Conservation (phyloP, 2,888 invertebrate species). For the Silvanus unidentatus region DNA sequence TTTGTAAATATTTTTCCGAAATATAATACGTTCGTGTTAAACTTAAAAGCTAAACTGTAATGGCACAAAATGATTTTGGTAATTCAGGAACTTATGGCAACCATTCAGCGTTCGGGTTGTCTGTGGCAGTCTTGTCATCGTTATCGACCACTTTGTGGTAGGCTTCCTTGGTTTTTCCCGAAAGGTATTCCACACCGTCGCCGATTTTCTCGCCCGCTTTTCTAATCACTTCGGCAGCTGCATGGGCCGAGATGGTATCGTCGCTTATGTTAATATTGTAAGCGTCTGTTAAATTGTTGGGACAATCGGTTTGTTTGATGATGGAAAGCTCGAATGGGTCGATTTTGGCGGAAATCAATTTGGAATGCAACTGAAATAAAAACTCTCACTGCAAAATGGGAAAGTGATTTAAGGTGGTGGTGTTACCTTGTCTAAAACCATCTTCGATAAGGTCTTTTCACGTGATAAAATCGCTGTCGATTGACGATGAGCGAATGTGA, state of each 20-base stretch:
- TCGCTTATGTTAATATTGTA: slow-evolving; percentile 69
- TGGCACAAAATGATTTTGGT: neutral
- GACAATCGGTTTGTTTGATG: slow-evolving; percentile 66
- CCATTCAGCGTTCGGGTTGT: slow-evolving; percentile 53
- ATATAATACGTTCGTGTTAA: too few relatives aligned
- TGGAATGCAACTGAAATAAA: too few relatives aligned
- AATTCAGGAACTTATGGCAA: slow-evolving; percentile 43
- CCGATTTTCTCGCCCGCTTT: slow-evolving; percentile 69
- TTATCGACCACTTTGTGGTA: slow-evolving; percentile 54
- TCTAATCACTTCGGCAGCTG: slow-evolving; percentile 63
- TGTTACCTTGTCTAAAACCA: slow-evolving; percentile 65
- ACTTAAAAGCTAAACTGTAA: too few relatives aligned
- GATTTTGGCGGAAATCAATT: slow-evolving; percentile 59
- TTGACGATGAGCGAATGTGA: slow-evolving; percentile 68
- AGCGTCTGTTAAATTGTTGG: slow-evolving; percentile 54
- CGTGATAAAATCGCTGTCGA: slow-evolving; percentile 79
- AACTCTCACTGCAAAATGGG: slow-evolving; percentile 47
- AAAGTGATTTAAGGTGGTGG: slow-evolving; percentile 39
- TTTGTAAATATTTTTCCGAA: too few relatives aligned
- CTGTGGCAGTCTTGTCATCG: slow-evolving; percentile 31
- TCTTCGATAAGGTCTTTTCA: slow-evolving; percentile 63
- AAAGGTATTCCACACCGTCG: slow-evolving; percentile 60
- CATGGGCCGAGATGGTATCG: slow-evolving; percentile 68
- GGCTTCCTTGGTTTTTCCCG: slow-evolving; percentile 64
- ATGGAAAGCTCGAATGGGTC: slow-evolving; percentile 72